Conservation (phyloP, 2,888 invertebrate genomes). For the Mycalesis mineus region DNA sequence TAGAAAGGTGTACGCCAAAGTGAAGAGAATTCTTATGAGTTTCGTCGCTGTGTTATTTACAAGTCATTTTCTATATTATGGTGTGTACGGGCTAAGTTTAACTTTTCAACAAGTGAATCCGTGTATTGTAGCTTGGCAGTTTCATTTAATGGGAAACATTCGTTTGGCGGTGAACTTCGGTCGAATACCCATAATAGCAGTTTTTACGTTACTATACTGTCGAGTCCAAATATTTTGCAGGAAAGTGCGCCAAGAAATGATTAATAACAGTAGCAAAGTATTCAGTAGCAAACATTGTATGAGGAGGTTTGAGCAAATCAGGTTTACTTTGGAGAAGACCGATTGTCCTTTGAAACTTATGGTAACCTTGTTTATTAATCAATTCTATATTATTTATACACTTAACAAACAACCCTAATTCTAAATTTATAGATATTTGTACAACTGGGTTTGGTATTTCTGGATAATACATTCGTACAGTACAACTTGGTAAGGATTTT, state of each 20-base stretch:
- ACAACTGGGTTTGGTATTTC: background rate
- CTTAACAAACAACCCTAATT: too few relatives aligned
- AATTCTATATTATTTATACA: background rate
- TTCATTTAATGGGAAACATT: background rate
- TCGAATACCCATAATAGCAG: background rate
- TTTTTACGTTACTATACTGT: background rate
- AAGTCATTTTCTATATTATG: background rate
- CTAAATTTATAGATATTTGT: background rate
- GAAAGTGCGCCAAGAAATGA: background rate
- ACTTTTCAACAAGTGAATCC: background rate
- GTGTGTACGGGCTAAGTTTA: background rate
- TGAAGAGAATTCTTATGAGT: background rate
- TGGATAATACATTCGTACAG: background rate
- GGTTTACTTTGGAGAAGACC: background rate
- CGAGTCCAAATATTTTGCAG: conserved; percentile 1
- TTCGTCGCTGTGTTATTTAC: background rate
- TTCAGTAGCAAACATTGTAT: background rate
- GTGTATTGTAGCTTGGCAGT: background rate
- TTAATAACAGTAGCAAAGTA: background rate
- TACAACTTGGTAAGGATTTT: background rate
- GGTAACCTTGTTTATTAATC: background rate
- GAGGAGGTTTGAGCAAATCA: background rate
- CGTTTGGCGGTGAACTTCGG: background rate
- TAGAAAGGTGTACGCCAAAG: background rate
- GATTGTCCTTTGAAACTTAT: conserved; percentile 3